Evolutionary conservation across 2,113 vertebrate species (phyloP), one percentile per base, ranked within the genome.

Genomic region (Proteles cristata): DNA sequence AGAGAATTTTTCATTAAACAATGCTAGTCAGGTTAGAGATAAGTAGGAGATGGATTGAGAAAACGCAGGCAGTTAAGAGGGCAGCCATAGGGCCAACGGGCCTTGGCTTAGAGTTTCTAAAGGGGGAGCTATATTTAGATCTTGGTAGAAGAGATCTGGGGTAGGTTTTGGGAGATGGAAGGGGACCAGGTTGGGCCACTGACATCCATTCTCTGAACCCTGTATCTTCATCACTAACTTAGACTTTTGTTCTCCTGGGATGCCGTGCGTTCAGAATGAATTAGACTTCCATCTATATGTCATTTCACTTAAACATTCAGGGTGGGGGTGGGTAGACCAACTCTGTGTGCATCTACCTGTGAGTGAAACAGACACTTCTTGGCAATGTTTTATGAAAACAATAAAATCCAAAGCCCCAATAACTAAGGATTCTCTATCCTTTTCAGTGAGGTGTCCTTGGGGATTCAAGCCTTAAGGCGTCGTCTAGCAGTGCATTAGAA

Each of bases 401-500:
- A 86, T 86, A 35, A 87, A 88, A 71, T 86, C 35, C 31, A 12
- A 53, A 96, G 33, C 69, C 69, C 71, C 28, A 53, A 7, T 81
- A 94, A 71, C 80, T 68, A 73, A 0, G 1, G 81, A 26, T 85
- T 90, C 63, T 84, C 84, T 82, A 35, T 97, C 50, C 58, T 97
- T 93, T 93, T 77, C 58, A 94, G 50, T 0, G 3, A 88, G 17
- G 31, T 74, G 71, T 95, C 93, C 95, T 97, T 95, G 90, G 92
- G 77, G 93, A 96, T 84, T 88, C 33, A 68, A 90, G 92, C 61
- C 84, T 96, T 71, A 81, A 93, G 90, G 94, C 88, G 10, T 58
- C 2, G 58, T 93, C 92, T 96, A 55, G 94, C 90, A 88, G 61
- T 90, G 94, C 94, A 94, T 98, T 96, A 85, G 68, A 96, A 97